Conservation (phyloP, 2,113 vertebrate genomes). For the Phalacrocorax carbo region DNA sequence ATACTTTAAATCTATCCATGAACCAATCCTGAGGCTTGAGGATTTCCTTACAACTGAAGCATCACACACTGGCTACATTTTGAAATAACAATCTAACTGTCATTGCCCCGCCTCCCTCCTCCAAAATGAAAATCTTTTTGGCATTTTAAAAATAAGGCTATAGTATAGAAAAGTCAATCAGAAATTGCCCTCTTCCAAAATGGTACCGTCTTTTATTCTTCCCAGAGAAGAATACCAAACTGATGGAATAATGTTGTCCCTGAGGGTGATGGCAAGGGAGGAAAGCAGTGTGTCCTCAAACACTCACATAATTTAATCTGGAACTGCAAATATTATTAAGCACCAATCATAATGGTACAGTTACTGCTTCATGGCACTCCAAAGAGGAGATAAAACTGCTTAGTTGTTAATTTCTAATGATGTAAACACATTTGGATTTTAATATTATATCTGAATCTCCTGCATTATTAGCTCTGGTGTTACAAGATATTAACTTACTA, state of each 20-base stretch:
- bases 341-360: constrained; percentile 46
- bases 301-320: constrained; percentile 58
- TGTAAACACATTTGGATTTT: constrained; percentile 59
- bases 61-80: not conserved
- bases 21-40: not conserved
- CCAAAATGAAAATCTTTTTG: not conserved
- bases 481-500: constrained; percentile 27
- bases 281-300: constrained; percentile 45
- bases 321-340: constrained; percentile 65
- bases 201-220: not conserved
- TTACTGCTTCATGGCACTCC: constrained; percentile 45
- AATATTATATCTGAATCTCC: constrained; percentile 33
- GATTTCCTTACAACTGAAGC: not conserved
- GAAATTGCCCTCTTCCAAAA: not conserved
- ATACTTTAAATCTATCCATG: not conserved
- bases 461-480: constrained; percentile 42
- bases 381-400: constrained; percentile 61
- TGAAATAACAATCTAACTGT: not conserved
- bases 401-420: constrained; percentile 63
- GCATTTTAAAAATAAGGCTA: not conserved
- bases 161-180: not conserved
- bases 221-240: not conserved
- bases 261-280: constrained; percentile 3
- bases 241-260: constrained; percentile 24
- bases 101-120: fast-evolving